Percentiles rank a stretch among this genome's conserved stretches.
phyloP scores from a whole-genome alignment of 2,888 invertebrate genomes.

The Drepana falcataria region DNA sequence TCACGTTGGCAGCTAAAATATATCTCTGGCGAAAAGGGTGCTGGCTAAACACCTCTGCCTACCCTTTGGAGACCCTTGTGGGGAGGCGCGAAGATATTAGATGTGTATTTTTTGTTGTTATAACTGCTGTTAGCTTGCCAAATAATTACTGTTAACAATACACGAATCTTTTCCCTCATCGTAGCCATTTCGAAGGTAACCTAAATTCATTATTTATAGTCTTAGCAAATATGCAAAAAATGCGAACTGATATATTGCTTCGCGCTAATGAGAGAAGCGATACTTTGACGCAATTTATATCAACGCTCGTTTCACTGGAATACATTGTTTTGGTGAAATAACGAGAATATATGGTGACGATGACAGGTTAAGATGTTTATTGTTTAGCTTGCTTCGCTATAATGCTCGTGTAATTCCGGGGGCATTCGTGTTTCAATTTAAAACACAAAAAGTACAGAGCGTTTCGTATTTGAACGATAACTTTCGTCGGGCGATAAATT shows the following conservation, averaged over 20 bases:
- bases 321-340: constrained; percentile 14
- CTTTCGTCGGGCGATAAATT: too few relatives aligned
- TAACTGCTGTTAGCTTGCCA: too few relatives aligned
- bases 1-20: too few relatives aligned
- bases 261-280: constrained; percentile 1
- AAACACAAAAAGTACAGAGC: background rate
- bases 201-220: background rate
- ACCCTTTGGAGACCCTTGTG: too few relatives aligned
- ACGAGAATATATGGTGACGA: constrained; percentile 22
- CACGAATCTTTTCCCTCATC: too few relatives aligned
- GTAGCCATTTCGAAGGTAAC: background rate
- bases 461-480: too few relatives aligned
- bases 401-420: background rate
- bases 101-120: too few relatives aligned
- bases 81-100: too few relatives aligned
- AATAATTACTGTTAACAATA: too few relatives aligned
- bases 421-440: constrained; percentile 1
- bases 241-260: background rate
- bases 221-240: constrained; percentile 1
- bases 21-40: too few relatives aligned
- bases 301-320: constrained; percentile 7
- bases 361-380: constrained; percentile 21
- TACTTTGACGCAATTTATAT: background rate
- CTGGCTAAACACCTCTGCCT: too few relatives aligned
- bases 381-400: constrained; percentile 9